Conservation (phyloP, 2,797 vertebrate species). For the Lepidocolaptes lacrymiger region DNA sequence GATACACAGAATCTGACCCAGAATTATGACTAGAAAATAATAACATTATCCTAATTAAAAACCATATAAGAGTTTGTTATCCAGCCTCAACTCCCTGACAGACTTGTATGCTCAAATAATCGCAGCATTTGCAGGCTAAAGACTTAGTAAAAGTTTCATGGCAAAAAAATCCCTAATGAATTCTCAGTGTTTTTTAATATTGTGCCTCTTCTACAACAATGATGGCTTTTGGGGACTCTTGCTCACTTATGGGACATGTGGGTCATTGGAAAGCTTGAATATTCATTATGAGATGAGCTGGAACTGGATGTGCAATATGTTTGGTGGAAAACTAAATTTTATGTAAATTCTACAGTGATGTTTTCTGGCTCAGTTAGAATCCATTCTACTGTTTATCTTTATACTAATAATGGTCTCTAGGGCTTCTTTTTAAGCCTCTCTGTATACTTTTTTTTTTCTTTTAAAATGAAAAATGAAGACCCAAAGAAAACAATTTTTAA, state of each 20-base stretch:
- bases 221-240: constrained; percentile 46
- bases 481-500: constrained; percentile 53
- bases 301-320: constrained; percentile 48
- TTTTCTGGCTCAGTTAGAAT: constrained; percentile 66
- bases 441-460: not conserved
- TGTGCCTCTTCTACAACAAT: constrained; percentile 15
- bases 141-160: constrained; percentile 38
- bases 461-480: constrained; percentile 58
- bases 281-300: constrained; percentile 64
- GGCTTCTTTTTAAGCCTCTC: constrained; percentile 57
- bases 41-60: constrained; percentile 50
- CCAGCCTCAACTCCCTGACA: constrained; percentile 37
- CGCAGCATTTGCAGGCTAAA: constrained; percentile 7
- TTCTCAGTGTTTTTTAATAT: constrained; percentile 57
- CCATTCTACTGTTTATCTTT: constrained; percentile 62
- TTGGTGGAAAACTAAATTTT: constrained; percentile 66
- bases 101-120: constrained; percentile 32
- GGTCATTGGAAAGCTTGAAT: constrained; percentile 58
- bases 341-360: constrained; percentile 63
- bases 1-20: constrained; percentile 24
- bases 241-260: constrained; percentile 54
- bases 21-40: constrained; percentile 46
- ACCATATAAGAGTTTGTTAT: not conserved
- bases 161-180: constrained; percentile 23
- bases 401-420: constrained; percentile 63